A percentile compares a stretch with the other conserved stretches of the same genome.
Evolutionary conservation across 1,140 invertebrate genomes (phyloP).

Genomic region (Psilanteris sp.): DNA sequence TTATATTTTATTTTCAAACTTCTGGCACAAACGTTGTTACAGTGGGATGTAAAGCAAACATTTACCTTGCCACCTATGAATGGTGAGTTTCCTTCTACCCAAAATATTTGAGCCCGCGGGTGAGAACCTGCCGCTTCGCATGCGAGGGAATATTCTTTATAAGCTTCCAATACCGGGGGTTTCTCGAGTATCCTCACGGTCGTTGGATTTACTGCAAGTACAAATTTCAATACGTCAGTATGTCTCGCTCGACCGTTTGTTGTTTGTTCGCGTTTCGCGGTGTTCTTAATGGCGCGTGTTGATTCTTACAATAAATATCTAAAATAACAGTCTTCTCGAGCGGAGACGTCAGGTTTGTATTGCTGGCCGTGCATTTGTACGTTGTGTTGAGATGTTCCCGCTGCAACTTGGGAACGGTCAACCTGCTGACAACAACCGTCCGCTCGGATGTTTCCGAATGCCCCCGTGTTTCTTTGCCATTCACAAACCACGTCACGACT

Average conservation of each 20-base stretch:
- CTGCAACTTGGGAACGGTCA: conserved; percentile 85
- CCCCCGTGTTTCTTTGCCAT: conserved; percentile 83
- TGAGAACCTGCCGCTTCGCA: conserved; percentile 91
- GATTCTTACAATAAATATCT: conserved; percentile 88
- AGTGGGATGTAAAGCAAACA: too few species aligned
- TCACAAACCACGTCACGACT: conserved; percentile 88
- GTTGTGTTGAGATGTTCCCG: conserved; percentile 89
- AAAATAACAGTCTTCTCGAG: conserved; percentile 88
- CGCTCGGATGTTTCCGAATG: conserved; percentile 81
- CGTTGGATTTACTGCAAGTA: conserved; percentile 89
- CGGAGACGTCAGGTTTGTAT: conserved; percentile 90
- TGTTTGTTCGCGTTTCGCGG: too few species aligned
- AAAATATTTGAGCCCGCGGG: conserved; percentile 89
- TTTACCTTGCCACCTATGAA: conserved; percentile 87
- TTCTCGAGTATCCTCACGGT: conserved; percentile 87
- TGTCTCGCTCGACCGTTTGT: too few species aligned
- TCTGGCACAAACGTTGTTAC: too few species aligned
- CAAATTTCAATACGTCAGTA: too few species aligned
- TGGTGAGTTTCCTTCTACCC: conserved; percentile 88
- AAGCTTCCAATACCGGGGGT: conserved; percentile 87
- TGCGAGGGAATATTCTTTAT: conserved; percentile 86
- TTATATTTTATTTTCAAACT: too few species aligned
- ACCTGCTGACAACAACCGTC: conserved; percentile 88
- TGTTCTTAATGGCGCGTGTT: too few species aligned
- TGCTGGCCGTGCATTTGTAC: conserved; percentile 91